Evolutionary conservation across 2,113 vertebrate species (phyloP), one percentile per base, ranked within the genome.

Genomic region (Alethe castanea): DNA sequence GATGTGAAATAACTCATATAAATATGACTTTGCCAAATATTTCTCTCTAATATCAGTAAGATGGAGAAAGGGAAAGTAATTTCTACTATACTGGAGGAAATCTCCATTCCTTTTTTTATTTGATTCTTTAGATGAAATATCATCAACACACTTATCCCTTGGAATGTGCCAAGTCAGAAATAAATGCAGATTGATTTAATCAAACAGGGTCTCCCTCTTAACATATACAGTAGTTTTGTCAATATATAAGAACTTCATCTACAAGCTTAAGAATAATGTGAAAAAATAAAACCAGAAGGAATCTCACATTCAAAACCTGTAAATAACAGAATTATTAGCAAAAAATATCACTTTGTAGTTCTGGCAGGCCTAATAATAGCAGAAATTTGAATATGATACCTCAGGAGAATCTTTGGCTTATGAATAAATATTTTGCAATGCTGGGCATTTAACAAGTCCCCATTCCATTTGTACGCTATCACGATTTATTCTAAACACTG

Each of bases 381-480:
- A 77, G 19, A 25, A 87, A 62, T 62, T 86, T 70, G 12, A 54
- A 15, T 48, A 38, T 26, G 14, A 65, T n/a, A 19, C 4, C 19
- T 83, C 35, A 80, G 16, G 76, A 84, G 19, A 77, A 18, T 38
- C 14, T 78, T 33, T 11, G 54, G 14, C 15, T 24, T 33, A 33
- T 24, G 10, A 72, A 80, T 14, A 82, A 86, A 78, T 50, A 45
- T 23, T 50, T 70, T 36, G 57, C 4, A 42, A 3, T 62, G 8
- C 2, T 38, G 14, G 7, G 2, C 5, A 36, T 69, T 77, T 57
- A 69, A 48, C 22, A 82, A 18, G 0, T 1, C 2, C 10, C 11
- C 3, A 69, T 86, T 70, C 11, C 18, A 60, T 19, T 31, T 76
- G 6, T n/a, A 61, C 18, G 16, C 5, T 66, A 14, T 17, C 15